These are phyloP conservation scores for Tuberolachnus salignus DNA, from an alignment of 2,888 invertebrate species.

Conservation along the genomic window DNA sequence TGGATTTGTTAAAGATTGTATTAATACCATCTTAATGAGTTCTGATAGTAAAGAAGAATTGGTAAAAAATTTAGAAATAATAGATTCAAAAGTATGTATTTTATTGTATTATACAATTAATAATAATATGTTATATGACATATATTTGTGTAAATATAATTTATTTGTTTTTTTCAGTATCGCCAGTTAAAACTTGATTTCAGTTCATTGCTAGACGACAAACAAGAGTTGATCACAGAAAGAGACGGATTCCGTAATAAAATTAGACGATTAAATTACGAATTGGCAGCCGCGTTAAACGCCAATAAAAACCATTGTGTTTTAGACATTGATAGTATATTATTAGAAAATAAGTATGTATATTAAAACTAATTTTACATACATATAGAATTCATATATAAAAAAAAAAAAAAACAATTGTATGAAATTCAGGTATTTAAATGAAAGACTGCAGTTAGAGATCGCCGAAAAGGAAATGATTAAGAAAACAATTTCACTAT, in stretches of 20 bases:
- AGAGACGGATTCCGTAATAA: slow-evolving; percentile 83
- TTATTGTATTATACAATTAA: not conserved
- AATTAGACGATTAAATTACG: slow-evolving; percentile 80
- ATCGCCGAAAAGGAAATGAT: slow-evolving; percentile 79
- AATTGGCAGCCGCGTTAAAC: slow-evolving; percentile 74
- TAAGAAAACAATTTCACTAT: slow-evolving; percentile 74
- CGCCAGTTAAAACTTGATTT: slow-evolving; percentile 78
- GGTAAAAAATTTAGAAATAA: slow-evolving; percentile 50
- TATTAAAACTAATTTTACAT: not conserved
- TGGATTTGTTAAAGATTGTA: slow-evolving; percentile 50
- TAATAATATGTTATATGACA: not conserved
- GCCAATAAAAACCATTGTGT: slow-evolving; percentile 65
- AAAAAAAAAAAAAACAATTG: slow-evolving; percentile 41
- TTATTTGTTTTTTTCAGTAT: slow-evolving; percentile 25
- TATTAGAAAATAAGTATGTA: slow-evolving; percentile 76
- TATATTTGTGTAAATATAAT: not conserved
- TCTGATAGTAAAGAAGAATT: slow-evolving; percentile 49
- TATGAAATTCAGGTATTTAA: slow-evolving; percentile 68
- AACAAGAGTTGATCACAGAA: slow-evolving; percentile 80
- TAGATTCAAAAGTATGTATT: slow-evolving; percentile 47
- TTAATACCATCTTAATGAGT: slow-evolving; percentile 44
- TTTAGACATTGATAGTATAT: slow-evolving; percentile 75
- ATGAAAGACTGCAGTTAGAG: slow-evolving; percentile 78
- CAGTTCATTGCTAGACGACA: slow-evolving; percentile 80
- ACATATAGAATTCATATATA: not conserved